Percentiles rank a stretch among this genome's conserved stretches.
Conservation (phyloP, 2,113 vertebrate species). For the Haemorhous mexicanus region DNA sequence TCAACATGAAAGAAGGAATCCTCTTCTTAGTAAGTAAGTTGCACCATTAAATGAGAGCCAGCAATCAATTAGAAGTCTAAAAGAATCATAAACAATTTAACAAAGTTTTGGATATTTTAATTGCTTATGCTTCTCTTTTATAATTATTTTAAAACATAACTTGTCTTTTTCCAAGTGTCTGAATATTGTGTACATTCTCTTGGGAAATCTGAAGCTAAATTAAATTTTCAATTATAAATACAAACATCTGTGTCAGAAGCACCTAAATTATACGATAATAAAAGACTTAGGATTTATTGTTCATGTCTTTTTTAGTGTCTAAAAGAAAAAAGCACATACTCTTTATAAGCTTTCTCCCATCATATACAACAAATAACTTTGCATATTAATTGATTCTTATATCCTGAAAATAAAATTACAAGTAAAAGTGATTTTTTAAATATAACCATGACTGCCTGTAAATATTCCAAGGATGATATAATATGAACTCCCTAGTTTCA, state of each 20-base stretch:
- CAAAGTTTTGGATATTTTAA: slow-evolving; percentile 49
- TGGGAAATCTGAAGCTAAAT: slow-evolving; percentile 55
- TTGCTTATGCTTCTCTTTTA: slow-evolving; percentile 19
- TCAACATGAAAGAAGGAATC: slow-evolving; percentile 26
- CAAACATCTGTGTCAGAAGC: slow-evolving; percentile 53
- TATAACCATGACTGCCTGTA: not conserved
- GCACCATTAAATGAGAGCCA: not conserved
- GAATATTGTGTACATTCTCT: slow-evolving; percentile 1
- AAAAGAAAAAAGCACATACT: not conserved
- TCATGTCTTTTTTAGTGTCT: not conserved
- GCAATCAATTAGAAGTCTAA: slow-evolving; percentile 38
- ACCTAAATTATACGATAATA: slow-evolving; percentile 22
- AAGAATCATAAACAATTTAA: slow-evolving; percentile 51
- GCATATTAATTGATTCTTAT: not conserved
- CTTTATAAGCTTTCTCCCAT: not conserved
- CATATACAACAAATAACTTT: not conserved
- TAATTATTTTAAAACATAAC: slow-evolving; percentile 34
- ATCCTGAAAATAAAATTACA: not conserved
- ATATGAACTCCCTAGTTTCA: not conserved
- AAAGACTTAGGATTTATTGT: not conserved
- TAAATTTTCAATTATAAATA: slow-evolving; percentile 69
- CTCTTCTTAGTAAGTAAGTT: slow-evolving; percentile 6
- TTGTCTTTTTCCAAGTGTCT: slow-evolving; percentile 30
- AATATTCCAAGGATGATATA: not conserved
- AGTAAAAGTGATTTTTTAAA: not conserved